Conservation (phyloP, 2,888 invertebrate genomes). For the Macrostomum cliftonense region DNA sequence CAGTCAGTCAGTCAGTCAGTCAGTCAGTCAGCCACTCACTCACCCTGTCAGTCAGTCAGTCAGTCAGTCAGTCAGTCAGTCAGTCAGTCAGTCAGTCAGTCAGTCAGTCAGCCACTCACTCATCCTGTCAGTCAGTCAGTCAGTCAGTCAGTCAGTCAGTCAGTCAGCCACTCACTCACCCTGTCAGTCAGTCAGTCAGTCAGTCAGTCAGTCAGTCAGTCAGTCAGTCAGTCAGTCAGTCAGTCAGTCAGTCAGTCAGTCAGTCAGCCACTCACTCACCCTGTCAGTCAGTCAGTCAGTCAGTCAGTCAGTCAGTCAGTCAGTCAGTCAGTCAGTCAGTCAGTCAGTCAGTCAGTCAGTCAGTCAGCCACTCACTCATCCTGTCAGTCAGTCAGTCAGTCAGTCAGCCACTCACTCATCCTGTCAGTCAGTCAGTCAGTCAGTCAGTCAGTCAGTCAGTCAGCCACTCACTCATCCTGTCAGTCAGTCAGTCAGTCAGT, state of each 20-base stretch:
- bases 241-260: conserved; percentile 1
- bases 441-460: conserved; percentile 1
- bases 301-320: not conserved
- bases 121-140: not conserved
- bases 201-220: not conserved
- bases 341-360: not conserved
- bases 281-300: not conserved
- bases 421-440: not conserved
- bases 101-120: not conserved
- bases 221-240: conserved; percentile 1
- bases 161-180: not conserved
- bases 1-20: not conserved
- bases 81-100: not conserved
- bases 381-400: conserved; percentile 1
- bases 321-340: not conserved
- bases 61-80: not conserved
- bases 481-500: too few species aligned
- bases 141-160: not conserved
- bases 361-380: not conserved
- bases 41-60: not conserved
- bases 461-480: not conserved
- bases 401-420: not conserved
- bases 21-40: not conserved
- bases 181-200: not conserved
- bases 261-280: too few species aligned